These are phyloP conservation scores for Acrossocheilus fasciatus DNA, from an alignment of 2,797 vertebrate genomes.

Conservation along the genomic window DNA sequence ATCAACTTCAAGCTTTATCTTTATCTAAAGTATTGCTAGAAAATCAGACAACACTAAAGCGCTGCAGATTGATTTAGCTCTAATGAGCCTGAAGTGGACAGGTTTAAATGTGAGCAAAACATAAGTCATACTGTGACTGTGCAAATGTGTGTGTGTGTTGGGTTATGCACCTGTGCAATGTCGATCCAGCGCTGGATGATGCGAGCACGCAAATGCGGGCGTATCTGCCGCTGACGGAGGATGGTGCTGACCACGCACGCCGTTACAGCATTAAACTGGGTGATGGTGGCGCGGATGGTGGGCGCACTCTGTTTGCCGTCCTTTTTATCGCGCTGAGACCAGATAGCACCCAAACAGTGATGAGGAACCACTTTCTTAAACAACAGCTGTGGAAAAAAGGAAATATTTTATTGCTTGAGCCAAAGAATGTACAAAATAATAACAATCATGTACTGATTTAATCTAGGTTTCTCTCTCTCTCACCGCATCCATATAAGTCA, in stretches of 20 bases:
- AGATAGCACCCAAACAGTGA: constrained; percentile 93
- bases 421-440: constrained; percentile 5
- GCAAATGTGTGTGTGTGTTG: neutral
- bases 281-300: constrained; percentile 92
- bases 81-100: neutral
- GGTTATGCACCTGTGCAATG: constrained; percentile 84
- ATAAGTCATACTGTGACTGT: neutral
- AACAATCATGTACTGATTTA: neutral
- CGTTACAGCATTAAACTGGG: constrained; percentile 90
- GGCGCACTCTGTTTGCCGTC: constrained; percentile 89
- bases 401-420: neutral
- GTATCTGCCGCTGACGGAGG: constrained; percentile 83
- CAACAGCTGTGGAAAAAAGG: constrained; percentile 79
- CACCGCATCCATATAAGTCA: constrained; percentile 97
- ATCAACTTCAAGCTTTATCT: neutral
- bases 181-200: constrained; percentile 96
- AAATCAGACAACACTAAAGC: neutral
- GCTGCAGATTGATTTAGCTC: neutral
- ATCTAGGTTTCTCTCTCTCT: constrained; percentile 48
- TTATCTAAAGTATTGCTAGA: neutral
- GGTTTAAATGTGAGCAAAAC: neutral
- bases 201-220: constrained; percentile 87
- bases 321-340: constrained; percentile 93
- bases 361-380: constrained; percentile 94
- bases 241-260: constrained; percentile 91